A percentile compares a stretch with the other conserved stretches of the same genome.
These are phyloP conservation scores for Tetragonula carbonaria DNA, from an alignment of 2,888 invertebrate genomes.

Conservation along the genomic window DNA sequence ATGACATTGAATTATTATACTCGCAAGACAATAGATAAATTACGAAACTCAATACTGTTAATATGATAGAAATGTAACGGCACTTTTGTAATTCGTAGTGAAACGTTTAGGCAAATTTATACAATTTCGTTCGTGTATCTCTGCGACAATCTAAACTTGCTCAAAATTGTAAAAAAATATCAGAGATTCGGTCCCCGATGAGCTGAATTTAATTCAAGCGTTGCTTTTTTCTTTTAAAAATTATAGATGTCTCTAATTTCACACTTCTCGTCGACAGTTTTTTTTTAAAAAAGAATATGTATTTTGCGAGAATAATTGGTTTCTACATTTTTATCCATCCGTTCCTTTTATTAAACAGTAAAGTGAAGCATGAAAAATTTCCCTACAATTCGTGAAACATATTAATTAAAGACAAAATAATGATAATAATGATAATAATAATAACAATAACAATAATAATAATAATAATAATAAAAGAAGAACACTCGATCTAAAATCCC, in stretches of 20 bases:
- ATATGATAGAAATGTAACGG: conserved; percentile 12
- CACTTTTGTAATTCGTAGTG: conserved; percentile 5
- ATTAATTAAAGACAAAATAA: too few relatives aligned
- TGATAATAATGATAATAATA: too few relatives aligned
- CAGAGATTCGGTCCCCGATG: neutral
- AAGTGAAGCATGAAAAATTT: neutral
- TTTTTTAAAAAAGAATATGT: neutral
- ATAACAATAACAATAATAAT: too few relatives aligned
- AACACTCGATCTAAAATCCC: neutral
- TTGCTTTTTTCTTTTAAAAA: neutral
- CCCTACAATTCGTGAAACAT: neutral
- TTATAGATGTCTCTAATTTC: neutral
- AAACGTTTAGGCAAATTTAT: neutral
- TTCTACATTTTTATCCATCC: neutral
- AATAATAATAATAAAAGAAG: too few relatives aligned
- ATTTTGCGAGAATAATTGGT: neutral
- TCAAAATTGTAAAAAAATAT: neutral
- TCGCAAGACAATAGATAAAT: conserved; percentile 16
- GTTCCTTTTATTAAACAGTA: neutral
- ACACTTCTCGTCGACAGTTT: neutral
- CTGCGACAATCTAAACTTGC: neutral
- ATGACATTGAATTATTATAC: neutral
- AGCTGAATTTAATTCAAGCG: neutral
- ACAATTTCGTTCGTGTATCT: conserved; percentile 1
- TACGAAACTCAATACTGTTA: neutral